Evolutionary conservation across 1,140 invertebrate species (phyloP), one percentile per base, ranked within the genome.

Genomic region (Nephotettix cincticeps): DNA sequence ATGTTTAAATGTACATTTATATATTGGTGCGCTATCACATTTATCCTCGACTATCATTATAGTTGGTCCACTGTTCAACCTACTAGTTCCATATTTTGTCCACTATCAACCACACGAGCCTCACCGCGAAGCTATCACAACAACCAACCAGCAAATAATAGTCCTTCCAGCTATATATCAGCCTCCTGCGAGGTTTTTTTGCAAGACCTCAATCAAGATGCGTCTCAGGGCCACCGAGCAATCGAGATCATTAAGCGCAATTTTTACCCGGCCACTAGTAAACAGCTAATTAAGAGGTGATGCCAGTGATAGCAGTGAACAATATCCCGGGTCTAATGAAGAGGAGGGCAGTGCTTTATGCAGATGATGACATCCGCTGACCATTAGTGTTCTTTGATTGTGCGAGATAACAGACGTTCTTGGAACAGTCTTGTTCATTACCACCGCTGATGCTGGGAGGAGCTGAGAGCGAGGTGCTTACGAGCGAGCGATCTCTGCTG

Each of bases 281-380:
- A 61, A 61, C 56, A 61, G 56, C 56, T 61, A 61, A 61, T 61
- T 61, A 61, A 61, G 56, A 27, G 56, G 56, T 61, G 56, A 61
- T 61, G 56, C 23, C 6, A 28, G 21, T 13, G 25, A 27, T 27
- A 28, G 56, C 14, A 61, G 56, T 28, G 56, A 61, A 61, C 56
- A 61, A 61, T 61, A 61, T 61, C 56, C 47, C 56, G 4, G 56
- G 56, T 23, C 56, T 61, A 61, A 61, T 61, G 56, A 61, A 61
- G 56, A 61, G 56, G 56, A 61, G 56, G 56, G 56, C 56, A 61
- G 56, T 61, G 23, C 56, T 61, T 61, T 61, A 61, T 61, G 56
- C 56, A 61, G 56, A 61, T 61, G 56, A 61, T 61, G 56, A 61
- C 56, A 61, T 27, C 56, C 56, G 25, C 21, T 61, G 56, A 61